Percentiles rank a stretch among this genome's conserved stretches.
phyloP scores from a whole-genome alignment of 1,140 invertebrate genomes.

The Temnothorax longispinosus region DNA sequence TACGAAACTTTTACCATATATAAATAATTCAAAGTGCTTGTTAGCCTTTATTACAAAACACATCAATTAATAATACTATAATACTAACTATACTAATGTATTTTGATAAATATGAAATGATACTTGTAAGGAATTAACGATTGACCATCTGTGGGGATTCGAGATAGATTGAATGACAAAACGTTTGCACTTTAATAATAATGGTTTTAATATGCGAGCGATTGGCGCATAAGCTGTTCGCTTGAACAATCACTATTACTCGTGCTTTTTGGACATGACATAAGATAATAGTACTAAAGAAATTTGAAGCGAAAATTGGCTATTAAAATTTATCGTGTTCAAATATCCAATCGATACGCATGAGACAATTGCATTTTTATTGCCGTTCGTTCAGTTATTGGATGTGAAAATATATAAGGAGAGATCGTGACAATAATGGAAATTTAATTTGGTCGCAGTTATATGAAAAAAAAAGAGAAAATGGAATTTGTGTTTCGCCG shows the following conservation, averaged over 20 bases:
- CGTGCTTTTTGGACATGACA: background rate
- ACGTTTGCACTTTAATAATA: background rate
- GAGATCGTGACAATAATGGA: slow-evolving; percentile 11
- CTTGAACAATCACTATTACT: background rate
- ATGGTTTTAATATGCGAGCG: background rate
- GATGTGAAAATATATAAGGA: background rate
- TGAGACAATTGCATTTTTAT: background rate
- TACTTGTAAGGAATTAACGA: background rate
- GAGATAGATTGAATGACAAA: background rate
- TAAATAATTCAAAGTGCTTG: background rate
- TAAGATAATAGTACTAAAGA: background rate
- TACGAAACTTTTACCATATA: background rate
- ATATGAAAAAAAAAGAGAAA: background rate
- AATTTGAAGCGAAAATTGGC: background rate
- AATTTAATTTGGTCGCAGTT: slow-evolving; percentile 16
- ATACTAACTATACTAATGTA: background rate
- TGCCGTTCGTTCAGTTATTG: background rate
- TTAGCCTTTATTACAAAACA: background rate
- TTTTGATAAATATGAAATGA: background rate
- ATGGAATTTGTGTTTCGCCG: background rate
- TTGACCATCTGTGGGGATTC: background rate
- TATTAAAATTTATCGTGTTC: background rate
- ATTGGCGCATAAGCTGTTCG: background rate
- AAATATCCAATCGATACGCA: background rate
- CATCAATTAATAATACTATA: background rate